phyloP scores from a whole-genome alignment of 2,797 vertebrate species.

The Anguilla megastoma region DNA sequence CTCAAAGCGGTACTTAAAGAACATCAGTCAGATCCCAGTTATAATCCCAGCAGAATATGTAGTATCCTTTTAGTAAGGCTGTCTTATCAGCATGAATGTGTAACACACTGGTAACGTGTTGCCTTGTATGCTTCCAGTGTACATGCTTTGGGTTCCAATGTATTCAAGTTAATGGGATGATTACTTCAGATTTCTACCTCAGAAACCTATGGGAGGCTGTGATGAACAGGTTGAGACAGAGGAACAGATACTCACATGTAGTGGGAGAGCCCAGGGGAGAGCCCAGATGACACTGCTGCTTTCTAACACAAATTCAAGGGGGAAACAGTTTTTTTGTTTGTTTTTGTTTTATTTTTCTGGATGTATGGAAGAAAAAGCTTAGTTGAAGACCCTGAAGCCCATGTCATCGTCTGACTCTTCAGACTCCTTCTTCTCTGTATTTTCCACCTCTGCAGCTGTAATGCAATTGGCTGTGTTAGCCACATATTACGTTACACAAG shows the following conservation, averaged over 20 bases:
- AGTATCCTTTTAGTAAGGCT: not conserved
- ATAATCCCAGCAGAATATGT: not conserved
- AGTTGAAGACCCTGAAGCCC: conserved; percentile 99
- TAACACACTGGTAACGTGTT: not conserved
- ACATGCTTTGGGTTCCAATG: not conserved
- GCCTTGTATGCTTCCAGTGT: not conserved
- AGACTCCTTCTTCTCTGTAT: conserved; percentile 95
- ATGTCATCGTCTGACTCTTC: conserved; percentile 97
- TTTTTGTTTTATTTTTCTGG: conserved; percentile 67
- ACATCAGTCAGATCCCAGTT: not conserved
- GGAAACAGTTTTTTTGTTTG: conserved; percentile 12
- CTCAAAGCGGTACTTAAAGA: not conserved
- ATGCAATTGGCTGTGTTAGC: conserved; percentile 29
- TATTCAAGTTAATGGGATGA: not conserved
- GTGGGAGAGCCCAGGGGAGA: not conserved
- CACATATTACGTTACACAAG: not conserved
- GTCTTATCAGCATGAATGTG: not conserved
- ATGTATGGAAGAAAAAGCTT: conserved; percentile 61
- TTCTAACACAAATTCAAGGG: not conserved
- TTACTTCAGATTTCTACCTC: not conserved
- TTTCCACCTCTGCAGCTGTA: conserved; percentile 87
- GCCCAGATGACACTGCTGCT: not conserved
- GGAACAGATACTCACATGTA: not conserved
- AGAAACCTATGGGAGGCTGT: not conserved
- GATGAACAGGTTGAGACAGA: not conserved